Percentiles rank a stretch among this genome's conserved stretches.
These are phyloP conservation scores for Sminthopsis crassicaudata DNA, from an alignment of 2,113 vertebrate genomes.

Conservation along the genomic window DNA sequence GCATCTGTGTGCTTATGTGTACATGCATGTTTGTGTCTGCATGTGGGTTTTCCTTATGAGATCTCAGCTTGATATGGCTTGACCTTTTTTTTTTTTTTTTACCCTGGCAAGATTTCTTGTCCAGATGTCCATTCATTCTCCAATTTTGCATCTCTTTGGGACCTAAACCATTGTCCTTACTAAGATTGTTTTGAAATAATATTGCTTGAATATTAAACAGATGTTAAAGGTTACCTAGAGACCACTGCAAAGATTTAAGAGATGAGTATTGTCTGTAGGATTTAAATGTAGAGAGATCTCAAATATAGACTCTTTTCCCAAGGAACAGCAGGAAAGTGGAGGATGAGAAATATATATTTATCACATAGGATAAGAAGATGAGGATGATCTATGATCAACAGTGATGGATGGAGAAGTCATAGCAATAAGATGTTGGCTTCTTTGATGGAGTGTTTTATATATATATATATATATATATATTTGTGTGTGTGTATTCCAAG, in stretches of 20 bases:
- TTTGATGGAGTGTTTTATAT: neutral
- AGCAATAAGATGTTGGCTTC: neutral
- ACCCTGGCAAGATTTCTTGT: neutral
- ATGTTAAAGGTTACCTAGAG: neutral
- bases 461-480: no score
- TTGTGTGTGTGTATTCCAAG: no score
- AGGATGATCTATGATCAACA: neutral
- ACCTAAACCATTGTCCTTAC: neutral
- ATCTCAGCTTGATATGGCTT: conserved; percentile 1
- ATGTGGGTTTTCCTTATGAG: neutral
- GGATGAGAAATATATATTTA: neutral
- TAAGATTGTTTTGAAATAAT: neutral
- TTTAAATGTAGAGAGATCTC: neutral
- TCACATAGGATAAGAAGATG: neutral
- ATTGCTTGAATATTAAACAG: neutral
- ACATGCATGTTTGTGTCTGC: neutral
- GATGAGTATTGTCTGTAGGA: neutral
- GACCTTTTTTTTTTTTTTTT: neutral
- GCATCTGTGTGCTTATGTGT: neutral
- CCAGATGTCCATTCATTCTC: neutral
- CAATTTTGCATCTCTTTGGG: neutral
- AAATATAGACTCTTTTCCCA: neutral
- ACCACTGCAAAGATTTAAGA: neutral
- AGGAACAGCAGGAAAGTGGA: neutral
- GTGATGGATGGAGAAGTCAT: neutral